Evolutionary conservation across 2,797 vertebrate species (phyloP), one percentile per base, ranked within the genome.

Genomic region (Periparus ater): DNA sequence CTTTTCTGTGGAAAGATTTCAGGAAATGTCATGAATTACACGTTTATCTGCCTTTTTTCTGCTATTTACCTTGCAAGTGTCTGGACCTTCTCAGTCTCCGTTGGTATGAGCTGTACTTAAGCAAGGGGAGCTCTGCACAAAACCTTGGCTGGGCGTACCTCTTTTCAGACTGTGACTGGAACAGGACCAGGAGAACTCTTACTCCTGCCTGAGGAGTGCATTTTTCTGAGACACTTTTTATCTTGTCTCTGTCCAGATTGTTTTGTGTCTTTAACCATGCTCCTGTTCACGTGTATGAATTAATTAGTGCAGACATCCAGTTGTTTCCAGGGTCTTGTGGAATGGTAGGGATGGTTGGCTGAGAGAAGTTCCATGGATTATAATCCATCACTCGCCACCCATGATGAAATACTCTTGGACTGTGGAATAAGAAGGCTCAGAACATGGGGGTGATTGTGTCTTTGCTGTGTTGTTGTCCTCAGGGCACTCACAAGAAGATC

Each of bases 401-500:
- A 0, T 6, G 48, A n/a, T 21, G 34, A 75, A 91, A 66, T 38
- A 14, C n/a, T 25, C 10, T 3, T 21, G 25, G 30, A 1, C 40
- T 80, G 29, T 71, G 60, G 30, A 44, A 11, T 45, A 42, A 30
- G 40, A 61, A 58, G 51, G 23, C 54, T 55, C 57, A 44, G 44
- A 45, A 38, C 50, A 20, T 1, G 36, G n/a, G 9, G 7, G n/a
- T 93, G 30, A 89, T 19, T 17, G 57, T 74, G 48, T 67, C 21
- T 73, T 34, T 66, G 48, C 50, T 81, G 57, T 68, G 53, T 23
- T 68, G 50, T 40, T 79, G 27, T 60, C 70, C 86, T 50, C 97
- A 99, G 99, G 99, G 99, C 29, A 99, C 99, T 74, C 99, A 99
- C 75, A 99, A 99, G 97, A 99, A 99, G 98, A 99, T 99, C 97